Conservation (phyloP, 2,797 vertebrate genomes). For the Sebastes elongatus region DNA sequence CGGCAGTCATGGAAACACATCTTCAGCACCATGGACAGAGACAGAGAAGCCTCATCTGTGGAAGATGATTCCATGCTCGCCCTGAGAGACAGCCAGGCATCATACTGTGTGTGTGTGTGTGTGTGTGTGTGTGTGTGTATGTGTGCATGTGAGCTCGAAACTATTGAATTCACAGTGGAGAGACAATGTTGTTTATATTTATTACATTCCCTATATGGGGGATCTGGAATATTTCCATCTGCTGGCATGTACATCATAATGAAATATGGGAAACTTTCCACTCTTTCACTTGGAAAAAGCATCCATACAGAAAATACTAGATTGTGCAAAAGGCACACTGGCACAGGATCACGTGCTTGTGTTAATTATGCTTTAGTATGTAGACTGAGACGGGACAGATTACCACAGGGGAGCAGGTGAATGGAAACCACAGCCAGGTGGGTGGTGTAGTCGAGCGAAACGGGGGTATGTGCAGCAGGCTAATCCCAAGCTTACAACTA, state of each 20-base stretch:
- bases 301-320: not conserved
- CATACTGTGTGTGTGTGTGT: not conserved
- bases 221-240: not conserved
- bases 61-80: conserved; percentile 7
- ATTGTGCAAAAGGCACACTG: not conserved
- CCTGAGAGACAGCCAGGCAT: not conserved
- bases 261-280: conserved; percentile 21
- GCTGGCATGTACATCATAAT: not conserved
- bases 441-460: conserved; percentile 40
- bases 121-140: not conserved
- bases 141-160: not conserved
- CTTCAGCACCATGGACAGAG: conserved; percentile 35
- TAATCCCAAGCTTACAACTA: conserved; percentile 71
- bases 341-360: conserved; percentile 7
- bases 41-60: conserved; percentile 16
- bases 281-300: not conserved
- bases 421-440: conserved; percentile 41
- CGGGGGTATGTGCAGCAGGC: conserved; percentile 24
- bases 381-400: conserved; percentile 1
- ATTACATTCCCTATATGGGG: not conserved
- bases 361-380: conserved; percentile 23
- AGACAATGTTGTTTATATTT: not conserved
- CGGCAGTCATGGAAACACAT: not conserved
- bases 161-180: not conserved
- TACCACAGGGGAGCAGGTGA: conserved; percentile 48